Evolutionary conservation across 2,797 vertebrate species (phyloP), one percentile per base, ranked within the genome.

Genomic region (Lacerta bilineata): DNA sequence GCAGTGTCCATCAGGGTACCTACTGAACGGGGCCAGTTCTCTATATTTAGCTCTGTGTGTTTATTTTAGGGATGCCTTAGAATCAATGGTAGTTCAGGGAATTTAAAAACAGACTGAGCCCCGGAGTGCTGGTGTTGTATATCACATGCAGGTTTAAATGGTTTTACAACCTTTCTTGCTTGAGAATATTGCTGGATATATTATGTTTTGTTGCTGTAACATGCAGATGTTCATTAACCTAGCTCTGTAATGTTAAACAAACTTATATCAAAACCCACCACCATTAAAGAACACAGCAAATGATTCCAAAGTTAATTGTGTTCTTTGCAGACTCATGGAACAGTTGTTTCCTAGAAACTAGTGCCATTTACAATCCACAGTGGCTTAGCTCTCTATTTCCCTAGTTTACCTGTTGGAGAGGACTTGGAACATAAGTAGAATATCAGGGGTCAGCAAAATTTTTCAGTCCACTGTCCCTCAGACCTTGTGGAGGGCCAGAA

Each of bases 31-130:
- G 50, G 74, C 43, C 36, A 83, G 36, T 43, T n/a, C 9, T 59
- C 81, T 88, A 88, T 88, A 41, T 84, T 88, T 88, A 88, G 82
- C 74, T 69, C 80, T 41, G 20, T 46, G 55, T 87, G 66, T 88
- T 88, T 84, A 88, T 88, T 78, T 84, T 84, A 84, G 78, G 74
- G 74, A 39, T 83, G 74, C 33, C 10, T 71, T 59, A 71, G 74
- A 43, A 78, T 3, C 41, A 13, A 81, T 36, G 25, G 61, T 4
- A 61, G 72, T 68, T 76, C 75, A 25, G 64, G 76, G 72, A 61
- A 50, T 13, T 36, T 87, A 88, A 50, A 68, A 41, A 23, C 43
- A 36, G 43, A 29, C n/a, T 2, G n/a, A 23, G 29, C 33, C 23
- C 46, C 55, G 2, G n/a, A 46, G 41, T 55, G 25, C 43, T 77